A percentile compares a stretch with the other conserved stretches of the same genome.
Conservation (phyloP, 1,140 invertebrate genomes). For the Berghia stephanieae region DNA sequence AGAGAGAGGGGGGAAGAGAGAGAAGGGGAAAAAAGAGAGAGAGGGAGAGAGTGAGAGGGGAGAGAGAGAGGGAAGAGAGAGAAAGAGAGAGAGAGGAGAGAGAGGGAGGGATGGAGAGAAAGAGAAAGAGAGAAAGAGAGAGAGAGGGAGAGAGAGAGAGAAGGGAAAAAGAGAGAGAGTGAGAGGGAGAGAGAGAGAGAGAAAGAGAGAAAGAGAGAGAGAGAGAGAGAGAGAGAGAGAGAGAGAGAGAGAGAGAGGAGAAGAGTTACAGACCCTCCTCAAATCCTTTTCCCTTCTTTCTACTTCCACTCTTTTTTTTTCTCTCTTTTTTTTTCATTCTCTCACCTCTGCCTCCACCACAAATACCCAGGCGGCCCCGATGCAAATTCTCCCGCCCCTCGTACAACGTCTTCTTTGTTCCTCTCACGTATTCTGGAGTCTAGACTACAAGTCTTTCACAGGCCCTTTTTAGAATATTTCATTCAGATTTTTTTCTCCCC, state of each 20-base stretch:
- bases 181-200: slow-evolving; percentile 14
- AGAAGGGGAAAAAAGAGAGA: not conserved
- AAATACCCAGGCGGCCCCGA: too few relatives aligned
- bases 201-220: not conserved
- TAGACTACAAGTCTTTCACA: too few relatives aligned
- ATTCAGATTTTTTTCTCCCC: too few relatives aligned
- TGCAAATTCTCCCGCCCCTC: too few relatives aligned
- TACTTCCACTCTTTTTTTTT: too few relatives aligned
- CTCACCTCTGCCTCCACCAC: too few relatives aligned
- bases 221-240: not conserved
- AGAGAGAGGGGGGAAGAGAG: slow-evolving; percentile 7
- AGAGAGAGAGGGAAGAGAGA: not conserved
- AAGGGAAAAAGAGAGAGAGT: slow-evolving; percentile 1
- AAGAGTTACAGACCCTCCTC: not conserved
- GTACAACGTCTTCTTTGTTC: too few relatives aligned
- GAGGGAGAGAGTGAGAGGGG: too few relatives aligned
- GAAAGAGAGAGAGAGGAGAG: not conserved
- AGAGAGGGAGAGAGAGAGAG: not conserved
- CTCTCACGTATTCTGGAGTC: too few relatives aligned
- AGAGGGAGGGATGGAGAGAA: too few relatives aligned
- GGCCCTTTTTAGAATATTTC: too few relatives aligned
- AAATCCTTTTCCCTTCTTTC: not conserved
- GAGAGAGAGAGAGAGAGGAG: not conserved
- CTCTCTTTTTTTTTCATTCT: too few relatives aligned
- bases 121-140: slow-evolving; percentile 15